Conservation (phyloP, 1,140 invertebrate species). For the Drosophila littoralis region DNA sequence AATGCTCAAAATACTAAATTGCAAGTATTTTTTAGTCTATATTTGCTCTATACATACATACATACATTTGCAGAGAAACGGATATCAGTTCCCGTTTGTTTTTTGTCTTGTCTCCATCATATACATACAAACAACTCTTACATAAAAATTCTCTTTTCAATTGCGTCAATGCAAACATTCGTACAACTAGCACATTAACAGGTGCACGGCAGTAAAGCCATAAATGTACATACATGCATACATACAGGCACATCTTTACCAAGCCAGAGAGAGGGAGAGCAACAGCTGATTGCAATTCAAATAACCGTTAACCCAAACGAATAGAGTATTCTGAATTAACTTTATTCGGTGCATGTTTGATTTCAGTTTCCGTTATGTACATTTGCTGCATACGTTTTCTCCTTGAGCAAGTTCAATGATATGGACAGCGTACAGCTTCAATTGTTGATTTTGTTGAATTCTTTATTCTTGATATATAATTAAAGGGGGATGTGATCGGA, state of each 20-base stretch:
- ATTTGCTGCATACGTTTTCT: constrained; percentile 41
- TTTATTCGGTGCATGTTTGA: not conserved
- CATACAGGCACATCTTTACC: not conserved
- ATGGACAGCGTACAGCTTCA: constrained; percentile 20
- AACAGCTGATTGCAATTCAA: constrained; percentile 10
- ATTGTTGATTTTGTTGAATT: constrained; percentile 47
- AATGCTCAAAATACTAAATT: not conserved
- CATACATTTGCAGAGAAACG: not conserved
- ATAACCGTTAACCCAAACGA: constrained; percentile 23
- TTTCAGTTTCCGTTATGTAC: constrained; percentile 13
- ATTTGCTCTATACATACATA: not conserved
- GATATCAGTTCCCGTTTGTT: constrained; percentile 24
- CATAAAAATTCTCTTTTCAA: constrained; percentile 12
- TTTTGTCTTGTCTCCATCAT: constrained; percentile 23
- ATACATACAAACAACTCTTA: not conserved
- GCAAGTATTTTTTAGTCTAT: constrained; percentile 6
- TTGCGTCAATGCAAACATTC: constrained; percentile 43
- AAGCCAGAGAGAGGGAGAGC: not conserved
- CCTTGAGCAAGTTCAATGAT: constrained; percentile 79
- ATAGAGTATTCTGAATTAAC: not conserved
- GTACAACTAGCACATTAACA: constrained; percentile 9
- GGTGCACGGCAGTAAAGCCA: constrained; percentile 8
- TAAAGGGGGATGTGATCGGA: constrained; percentile 1
- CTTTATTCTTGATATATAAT: constrained; percentile 46
- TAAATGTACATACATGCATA: not conserved